These are phyloP conservation scores for Paramisgurnus dabryanus DNA, from an alignment of 2,113 vertebrate species.

Conservation along the genomic window DNA sequence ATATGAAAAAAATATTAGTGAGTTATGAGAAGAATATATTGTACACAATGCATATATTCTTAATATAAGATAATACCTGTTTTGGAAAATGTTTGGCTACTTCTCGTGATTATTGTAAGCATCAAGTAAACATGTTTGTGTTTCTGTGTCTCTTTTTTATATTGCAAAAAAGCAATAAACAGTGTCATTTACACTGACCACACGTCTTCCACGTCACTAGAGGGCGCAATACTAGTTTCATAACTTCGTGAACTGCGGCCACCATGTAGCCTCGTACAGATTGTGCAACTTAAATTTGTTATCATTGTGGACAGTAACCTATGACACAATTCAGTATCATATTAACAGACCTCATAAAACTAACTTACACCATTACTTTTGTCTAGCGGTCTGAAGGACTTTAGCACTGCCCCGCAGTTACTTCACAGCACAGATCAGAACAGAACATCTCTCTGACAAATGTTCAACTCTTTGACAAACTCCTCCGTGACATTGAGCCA, in stretches of 20 bases:
- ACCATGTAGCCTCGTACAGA: neutral
- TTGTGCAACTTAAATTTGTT: neutral
- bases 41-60: no score
- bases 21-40: no score
- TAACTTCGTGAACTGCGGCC: no score
- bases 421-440: neutral
- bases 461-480: neutral
- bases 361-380: neutral
- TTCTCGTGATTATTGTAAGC: no score
- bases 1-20: neutral
- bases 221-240: neutral
- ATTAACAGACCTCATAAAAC: neutral
- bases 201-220: neutral
- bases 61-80: no score
- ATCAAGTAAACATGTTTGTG: no score
- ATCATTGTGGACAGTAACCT: constrained; percentile 3
- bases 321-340: neutral
- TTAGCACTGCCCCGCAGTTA: neutral
- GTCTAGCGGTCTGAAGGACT: neutral
- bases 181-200: neutral
- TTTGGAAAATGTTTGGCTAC: no score
- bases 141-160: neutral
- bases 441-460: neutral
- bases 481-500: neutral
- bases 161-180: neutral